phyloP scores from a whole-genome alignment of 2,888 invertebrate species.

The Eustalomyia histrio region DNA sequence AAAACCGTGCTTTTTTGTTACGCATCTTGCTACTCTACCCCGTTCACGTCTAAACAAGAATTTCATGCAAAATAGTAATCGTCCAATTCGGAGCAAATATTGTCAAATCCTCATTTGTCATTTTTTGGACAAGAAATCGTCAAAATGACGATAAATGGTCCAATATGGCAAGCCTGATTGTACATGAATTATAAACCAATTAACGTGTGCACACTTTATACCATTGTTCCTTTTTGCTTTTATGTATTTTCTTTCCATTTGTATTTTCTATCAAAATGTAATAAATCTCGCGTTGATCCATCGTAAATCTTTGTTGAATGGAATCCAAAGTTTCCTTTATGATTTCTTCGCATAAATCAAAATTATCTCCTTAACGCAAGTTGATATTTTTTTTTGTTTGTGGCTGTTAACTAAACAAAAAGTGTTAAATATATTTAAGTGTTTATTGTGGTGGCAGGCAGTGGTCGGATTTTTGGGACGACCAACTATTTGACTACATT shows the following conservation, averaged over 20 bases:
- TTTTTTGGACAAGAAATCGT: no score
- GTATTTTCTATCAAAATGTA: slow-evolving; percentile 76
- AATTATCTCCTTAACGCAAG: slow-evolving; percentile 72
- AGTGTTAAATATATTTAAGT: slow-evolving; percentile 7
- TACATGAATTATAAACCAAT: not conserved
- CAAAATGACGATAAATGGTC: no score
- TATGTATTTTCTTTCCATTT: slow-evolving; percentile 58
- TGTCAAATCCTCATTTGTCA: no score
- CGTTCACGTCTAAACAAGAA: no score
- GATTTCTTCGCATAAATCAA: slow-evolving; percentile 78
- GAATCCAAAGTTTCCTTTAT: slow-evolving; percentile 73
- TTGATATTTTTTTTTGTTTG: slow-evolving; percentile 20
- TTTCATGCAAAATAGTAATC: no score
- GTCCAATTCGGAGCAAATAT: no score
- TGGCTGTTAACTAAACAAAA: slow-evolving; percentile 28
- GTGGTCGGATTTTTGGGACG: not conserved
- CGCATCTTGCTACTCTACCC: no score
- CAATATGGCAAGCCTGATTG: no score
- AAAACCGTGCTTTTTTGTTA: no score
- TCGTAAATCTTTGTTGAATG: slow-evolving; percentile 74
- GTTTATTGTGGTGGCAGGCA: not conserved
- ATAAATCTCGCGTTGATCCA: slow-evolving; percentile 77
- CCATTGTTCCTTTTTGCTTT: slow-evolving; percentile 30
- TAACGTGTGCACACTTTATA: slow-evolving; percentile 59
- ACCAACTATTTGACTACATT: not conserved